These are phyloP conservation scores for Danaus plexippus DNA, from an alignment of 1,140 invertebrate genomes.

Conservation along the genomic window DNA sequence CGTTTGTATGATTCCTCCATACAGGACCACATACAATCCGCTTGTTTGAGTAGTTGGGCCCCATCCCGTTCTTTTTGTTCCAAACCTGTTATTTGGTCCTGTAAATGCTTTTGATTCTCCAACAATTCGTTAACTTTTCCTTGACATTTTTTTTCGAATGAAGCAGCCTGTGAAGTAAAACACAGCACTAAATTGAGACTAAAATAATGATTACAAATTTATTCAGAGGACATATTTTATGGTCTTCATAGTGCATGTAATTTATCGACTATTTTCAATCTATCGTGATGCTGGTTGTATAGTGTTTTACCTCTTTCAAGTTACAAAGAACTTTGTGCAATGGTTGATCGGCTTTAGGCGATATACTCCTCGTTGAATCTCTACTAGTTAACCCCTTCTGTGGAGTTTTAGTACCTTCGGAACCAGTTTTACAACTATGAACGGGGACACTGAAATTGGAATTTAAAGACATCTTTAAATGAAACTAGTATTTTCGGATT, in stretches of 20 bases:
- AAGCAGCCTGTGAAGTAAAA: slow-evolving; percentile 33
- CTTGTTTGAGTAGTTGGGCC: slow-evolving; percentile 38
- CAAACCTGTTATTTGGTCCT: slow-evolving; percentile 39
- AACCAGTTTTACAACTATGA: slow-evolving; percentile 1
- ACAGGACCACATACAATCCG: slow-evolving; percentile 55
- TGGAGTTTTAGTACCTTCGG: not conserved
- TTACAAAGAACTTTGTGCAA: slow-evolving; percentile 44
- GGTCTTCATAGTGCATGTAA: no score
- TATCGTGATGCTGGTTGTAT: no score
- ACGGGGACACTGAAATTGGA: not conserved
- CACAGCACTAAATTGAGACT: no score
- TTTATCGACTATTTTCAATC: no score
- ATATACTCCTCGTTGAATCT: no score
- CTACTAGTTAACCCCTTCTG: no score
- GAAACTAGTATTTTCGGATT: not conserved
- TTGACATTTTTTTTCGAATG: slow-evolving; percentile 44
- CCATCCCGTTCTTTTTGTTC: slow-evolving; percentile 47
- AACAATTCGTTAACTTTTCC: slow-evolving; percentile 34
- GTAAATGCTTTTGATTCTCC: slow-evolving; percentile 33
- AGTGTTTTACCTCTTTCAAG: slow-evolving; percentile 38
- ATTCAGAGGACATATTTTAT: no score
- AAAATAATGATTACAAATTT: no score
- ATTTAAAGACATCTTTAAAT: not conserved
- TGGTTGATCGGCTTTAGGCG: slow-evolving; percentile 23
- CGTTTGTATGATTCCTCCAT: slow-evolving; percentile 57